Conservation (phyloP, 2,113 vertebrate species). For the Zapornia atra region DNA sequence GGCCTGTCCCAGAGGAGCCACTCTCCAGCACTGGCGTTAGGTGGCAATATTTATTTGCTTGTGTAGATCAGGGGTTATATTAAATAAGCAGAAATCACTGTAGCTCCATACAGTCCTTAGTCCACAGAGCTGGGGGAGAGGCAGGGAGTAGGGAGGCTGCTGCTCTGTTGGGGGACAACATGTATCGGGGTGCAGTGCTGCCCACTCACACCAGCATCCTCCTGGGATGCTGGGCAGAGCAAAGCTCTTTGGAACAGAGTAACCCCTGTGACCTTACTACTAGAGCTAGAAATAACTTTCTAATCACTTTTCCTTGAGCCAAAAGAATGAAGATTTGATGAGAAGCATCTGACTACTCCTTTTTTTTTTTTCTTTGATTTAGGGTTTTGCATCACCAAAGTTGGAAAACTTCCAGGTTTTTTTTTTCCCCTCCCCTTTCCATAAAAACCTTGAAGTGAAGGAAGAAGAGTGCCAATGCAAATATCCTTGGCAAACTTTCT, state of each 20-base stretch:
- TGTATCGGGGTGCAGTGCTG: rapidly evolving
- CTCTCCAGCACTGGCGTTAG: not conserved
- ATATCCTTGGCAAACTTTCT: not conserved
- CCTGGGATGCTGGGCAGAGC: not conserved
- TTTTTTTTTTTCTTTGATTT: not conserved
- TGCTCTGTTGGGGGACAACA: not conserved
- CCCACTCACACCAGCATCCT: not conserved
- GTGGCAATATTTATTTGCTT: not conserved
- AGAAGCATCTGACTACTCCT: constrained; percentile 16
- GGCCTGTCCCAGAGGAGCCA: not conserved
- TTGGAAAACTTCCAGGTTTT: constrained; percentile 35
- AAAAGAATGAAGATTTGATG: constrained; percentile 30
- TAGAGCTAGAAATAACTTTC: constrained; percentile 43
- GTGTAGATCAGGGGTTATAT: not conserved
- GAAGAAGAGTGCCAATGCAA: not conserved
- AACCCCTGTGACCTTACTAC: constrained; percentile 5
- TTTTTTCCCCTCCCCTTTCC: not conserved
- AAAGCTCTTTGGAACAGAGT: not conserved
- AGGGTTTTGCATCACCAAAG: not conserved
- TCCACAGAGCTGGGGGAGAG: not conserved
- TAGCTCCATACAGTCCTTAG: not conserved
- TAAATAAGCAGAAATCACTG: not conserved
- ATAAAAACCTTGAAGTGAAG: not conserved
- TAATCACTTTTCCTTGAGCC: constrained; percentile 45
- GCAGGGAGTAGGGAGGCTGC: too few relatives aligned